These are phyloP conservation scores for Sebastes elongatus DNA, from an alignment of 2,797 vertebrate genomes.

Conservation along the genomic window DNA sequence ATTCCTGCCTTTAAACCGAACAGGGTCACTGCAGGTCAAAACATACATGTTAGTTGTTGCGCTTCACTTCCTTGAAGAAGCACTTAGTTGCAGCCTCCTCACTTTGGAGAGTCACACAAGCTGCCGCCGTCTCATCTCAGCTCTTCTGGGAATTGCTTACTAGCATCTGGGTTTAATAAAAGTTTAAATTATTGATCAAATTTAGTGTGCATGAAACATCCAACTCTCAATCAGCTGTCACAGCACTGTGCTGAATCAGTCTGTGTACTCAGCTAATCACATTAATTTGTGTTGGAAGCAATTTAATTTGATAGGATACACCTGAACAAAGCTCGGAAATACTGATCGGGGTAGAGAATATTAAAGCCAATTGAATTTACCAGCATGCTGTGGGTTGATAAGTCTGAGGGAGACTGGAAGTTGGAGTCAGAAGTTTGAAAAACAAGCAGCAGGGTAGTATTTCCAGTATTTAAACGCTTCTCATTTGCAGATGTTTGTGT, in stretches of 20 bases:
- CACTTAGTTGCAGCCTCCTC: not conserved
- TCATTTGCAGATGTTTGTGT: not conserved
- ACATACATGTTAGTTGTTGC: not conserved
- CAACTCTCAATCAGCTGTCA: conserved; percentile 42
- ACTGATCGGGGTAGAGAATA: not conserved
- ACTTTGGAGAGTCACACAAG: not conserved
- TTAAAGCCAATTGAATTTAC: not conserved
- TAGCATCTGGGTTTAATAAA: conserved; percentile 31
- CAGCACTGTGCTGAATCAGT: not conserved
- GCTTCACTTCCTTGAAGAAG: not conserved
- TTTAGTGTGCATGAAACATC: conserved; percentile 22
- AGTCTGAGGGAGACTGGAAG: not conserved
- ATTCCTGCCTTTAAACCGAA: not conserved
- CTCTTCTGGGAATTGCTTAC: conserved; percentile 19
- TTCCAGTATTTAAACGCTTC: not conserved
- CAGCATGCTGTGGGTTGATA: conserved; percentile 11
- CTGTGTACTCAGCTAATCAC: conserved; percentile 24
- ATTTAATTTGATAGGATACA: conserved; percentile 28
- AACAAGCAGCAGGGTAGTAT: not conserved
- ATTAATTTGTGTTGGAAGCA: conserved; percentile 33
- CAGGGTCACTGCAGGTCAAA: not conserved
- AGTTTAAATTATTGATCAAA: conserved; percentile 63
- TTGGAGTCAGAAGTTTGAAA: conserved; percentile 2
- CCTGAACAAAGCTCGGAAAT: conserved; percentile 32
- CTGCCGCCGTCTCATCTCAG: not conserved